Evolutionary conservation across 1,140 invertebrate genomes (phyloP).

Genomic region (Colletes latitarsis): DNA sequence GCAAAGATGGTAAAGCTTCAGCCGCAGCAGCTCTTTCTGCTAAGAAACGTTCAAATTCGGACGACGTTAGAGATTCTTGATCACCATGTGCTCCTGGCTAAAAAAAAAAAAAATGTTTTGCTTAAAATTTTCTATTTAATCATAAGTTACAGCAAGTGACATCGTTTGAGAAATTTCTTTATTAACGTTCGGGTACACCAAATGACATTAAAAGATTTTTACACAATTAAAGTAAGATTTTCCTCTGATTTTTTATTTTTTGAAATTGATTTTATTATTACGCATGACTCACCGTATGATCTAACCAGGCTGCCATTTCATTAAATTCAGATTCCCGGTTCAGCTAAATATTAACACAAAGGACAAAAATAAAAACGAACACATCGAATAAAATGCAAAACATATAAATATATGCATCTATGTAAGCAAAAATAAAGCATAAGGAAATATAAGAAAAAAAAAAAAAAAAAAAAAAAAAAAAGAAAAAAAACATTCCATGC

Average conservation of each 20-base stretch:
- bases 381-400: conserved; percentile 63
- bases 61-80: conserved; percentile 87
- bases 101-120: neutral
- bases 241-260: neutral
- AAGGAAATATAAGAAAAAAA: conserved; percentile 23
- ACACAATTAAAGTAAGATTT: neutral
- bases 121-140: neutral
- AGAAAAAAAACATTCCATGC: conserved; percentile 35
- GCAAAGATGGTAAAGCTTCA: conserved; percentile 83
- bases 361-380: conserved; percentile 64
- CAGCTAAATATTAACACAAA: conserved; percentile 79
- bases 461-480: conserved; percentile 34
- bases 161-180: neutral
- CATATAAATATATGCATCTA: conserved; percentile 35
- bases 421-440: too few species aligned
- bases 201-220: neutral
- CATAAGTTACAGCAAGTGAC: neutral
- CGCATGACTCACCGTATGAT: conserved; percentile 82
- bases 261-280: conserved; percentile 2
- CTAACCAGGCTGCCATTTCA: conserved; percentile 96
- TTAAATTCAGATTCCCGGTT: conserved; percentile 93
- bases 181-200: conserved; percentile 12
- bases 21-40: conserved; percentile 93
- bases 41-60: conserved; percentile 96
- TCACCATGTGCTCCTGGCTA: conserved; percentile 73